Base-by-base conservation (phyloP, 2,888 invertebrate species). In the Anagyrus pseudococci region DNA sequence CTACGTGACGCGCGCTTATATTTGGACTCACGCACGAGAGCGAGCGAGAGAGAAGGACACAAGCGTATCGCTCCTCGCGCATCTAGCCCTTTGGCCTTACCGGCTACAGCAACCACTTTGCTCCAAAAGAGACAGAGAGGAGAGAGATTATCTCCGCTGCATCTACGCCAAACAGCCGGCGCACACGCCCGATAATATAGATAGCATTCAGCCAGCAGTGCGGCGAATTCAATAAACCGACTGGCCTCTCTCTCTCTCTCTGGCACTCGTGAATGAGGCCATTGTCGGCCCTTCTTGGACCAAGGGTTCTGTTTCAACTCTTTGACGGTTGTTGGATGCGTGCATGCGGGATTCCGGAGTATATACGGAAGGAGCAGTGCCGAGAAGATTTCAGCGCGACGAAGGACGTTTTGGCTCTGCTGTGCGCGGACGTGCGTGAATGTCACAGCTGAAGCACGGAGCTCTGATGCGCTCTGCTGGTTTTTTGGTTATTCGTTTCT, bases 141-240 rank as follows among this genome's bases (percentile, higher is more conserved):
- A 65, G 40, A 22, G 67, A 75, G 77, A 79, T 80, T 77, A 80
- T 80, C 80, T 79, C 74, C 19, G 73, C 10, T 10, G 10, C 10
- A 79, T 80, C 78, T 80, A 77, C 74, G 75, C 77, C 76, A 77
- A 80, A 77, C 79, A 78, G 73, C 74, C 19, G 22, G n/a, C 26
- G 43, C 29, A n/a, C 72, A 71, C 73, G 73, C 74, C 72, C 76
- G 77, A 79, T 78, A 79, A 80, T 77, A 75, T 74, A 79, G 80
- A 80, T 80, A 79, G 73, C 77, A 79, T 80, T 79, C 76, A 77
- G 71, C 71, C 69, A 69, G 64, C 69, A 64, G n/a, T 44, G 17
- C 37, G 22, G 68, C 72, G 72, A 72, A 77, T 78, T 78, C 75
- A 77, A 78, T 77, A 76, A 77, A 72, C 72, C 73, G 71, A 44